Base-by-base conservation (phyloP, 2,113 vertebrate genomes). In the Dromaius novaehollandiae region DNA sequence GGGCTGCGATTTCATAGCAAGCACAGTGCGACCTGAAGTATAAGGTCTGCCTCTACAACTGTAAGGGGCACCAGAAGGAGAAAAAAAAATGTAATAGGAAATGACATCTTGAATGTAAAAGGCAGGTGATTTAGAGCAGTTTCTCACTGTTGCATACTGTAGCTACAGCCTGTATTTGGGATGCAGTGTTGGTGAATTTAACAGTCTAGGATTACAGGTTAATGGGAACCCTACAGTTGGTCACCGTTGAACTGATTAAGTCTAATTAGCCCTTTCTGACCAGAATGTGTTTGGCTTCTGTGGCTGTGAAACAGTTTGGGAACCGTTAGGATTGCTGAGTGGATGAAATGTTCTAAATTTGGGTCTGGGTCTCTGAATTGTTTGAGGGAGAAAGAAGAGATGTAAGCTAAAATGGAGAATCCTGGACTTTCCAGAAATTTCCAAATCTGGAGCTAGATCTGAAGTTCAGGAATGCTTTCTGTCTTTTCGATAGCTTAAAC, bases 1-100 rank as follows among this genome's bases (percentile, higher is more conserved):
- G 98, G 99, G 92, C 93, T 81, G 90, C 61, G 36, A 75, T 82
- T 79, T 58, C 60, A 12, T 18, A 89, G 80, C 70, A 82, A 81
- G n/a, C 60, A 30, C 18, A 11, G 20, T 30, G 38, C 0, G 1
- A 25, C 56, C 63, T 21, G 77, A 30, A 17, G 48, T 44, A 30
- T 60, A 44, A 28, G n/a, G 30, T 83, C 82, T 95, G 55, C 50
- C 42, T 24, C 90, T 74, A 7, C 34, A 58, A 2, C 2, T 61
- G 5, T 40, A 11, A 76, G 69, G 83, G 86, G 36, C 25, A 82
- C 15, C 25, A 53, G 38, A 28, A 80, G 74, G 42, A 66, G 26
- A 34, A 75, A 55, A 40, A 55, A 51, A 95, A 91, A 56, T 0
- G 0, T 14, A 11, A 20, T 22, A 53, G 56, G 61, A 82, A 89